phyloP scores from a whole-genome alignment of 2,888 invertebrate species.

The Luffia ferchaultella region DNA sequence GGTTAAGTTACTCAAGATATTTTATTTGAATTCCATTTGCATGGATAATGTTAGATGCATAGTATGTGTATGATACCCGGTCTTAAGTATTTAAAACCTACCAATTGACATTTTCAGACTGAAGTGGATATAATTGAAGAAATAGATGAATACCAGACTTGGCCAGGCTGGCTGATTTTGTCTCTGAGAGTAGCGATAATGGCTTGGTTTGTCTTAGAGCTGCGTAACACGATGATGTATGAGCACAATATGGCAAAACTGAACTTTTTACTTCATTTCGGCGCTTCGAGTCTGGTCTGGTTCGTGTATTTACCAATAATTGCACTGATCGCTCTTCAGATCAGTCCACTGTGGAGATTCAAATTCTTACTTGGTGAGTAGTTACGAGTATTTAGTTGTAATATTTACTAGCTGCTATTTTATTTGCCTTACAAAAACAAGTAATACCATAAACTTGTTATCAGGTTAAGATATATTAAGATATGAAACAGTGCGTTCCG shows the following conservation, averaged over 20 bases:
- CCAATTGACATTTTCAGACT: conserved; percentile 76
- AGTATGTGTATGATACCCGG: too few relatives aligned
- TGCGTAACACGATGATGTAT: conserved; percentile 63
- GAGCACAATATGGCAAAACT: conserved; percentile 73
- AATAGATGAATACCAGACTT: conserved; percentile 96
- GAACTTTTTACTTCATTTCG: conserved; percentile 94
- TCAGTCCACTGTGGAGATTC: conserved; percentile 94
- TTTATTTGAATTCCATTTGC: too few relatives aligned
- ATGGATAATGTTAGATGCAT: too few relatives aligned
- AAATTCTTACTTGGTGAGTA: conserved; percentile 88
- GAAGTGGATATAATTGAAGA: conserved; percentile 97
- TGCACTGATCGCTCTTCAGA: conserved; percentile 90
- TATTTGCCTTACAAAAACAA: too few relatives aligned
- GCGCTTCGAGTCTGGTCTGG: conserved; percentile 97
- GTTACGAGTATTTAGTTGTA: too few relatives aligned
- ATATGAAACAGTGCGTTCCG: too few relatives aligned
- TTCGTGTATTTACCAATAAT: conserved; percentile 96
- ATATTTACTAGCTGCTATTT: too few relatives aligned
- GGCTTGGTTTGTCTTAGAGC: conserved; percentile 86
- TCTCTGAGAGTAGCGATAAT: conserved; percentile 85
- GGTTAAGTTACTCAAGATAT: too few relatives aligned
- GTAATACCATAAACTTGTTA: too few relatives aligned
- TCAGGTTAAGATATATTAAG: too few relatives aligned
- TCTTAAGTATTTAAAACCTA: too few relatives aligned
- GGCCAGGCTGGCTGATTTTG: conserved; percentile 96